Evolutionary conservation across 1,140 invertebrate genomes (phyloP), one percentile per base, ranked within the genome.

Genomic region (Drosophila ohnishii): DNA sequence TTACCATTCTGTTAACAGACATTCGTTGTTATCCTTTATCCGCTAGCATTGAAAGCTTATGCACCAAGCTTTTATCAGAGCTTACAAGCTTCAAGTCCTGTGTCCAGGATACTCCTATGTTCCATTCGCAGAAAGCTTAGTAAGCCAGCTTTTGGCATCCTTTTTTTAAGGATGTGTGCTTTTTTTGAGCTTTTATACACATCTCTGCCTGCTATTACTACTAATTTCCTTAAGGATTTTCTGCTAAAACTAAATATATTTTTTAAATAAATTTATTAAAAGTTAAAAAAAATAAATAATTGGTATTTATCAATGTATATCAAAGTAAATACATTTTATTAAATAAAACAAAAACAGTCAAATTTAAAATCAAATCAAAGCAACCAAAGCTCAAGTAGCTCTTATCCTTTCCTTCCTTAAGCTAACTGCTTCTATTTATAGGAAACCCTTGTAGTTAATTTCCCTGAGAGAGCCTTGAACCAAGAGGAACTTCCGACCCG

Each of bases 401-500:
- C 32, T 35, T 4, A 22, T 9, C 8, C 32, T 14, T 10, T 14
- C 11, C 13, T 14, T 25, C 32, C 9, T 19, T n/a, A 9, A 16
- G 14, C 45, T 65, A 35, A 64, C 19, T 35, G 14, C 28, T 42
- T 69, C 28, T 16, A 37, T 48, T 70, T 25, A 37, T 19, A 22
- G 42, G 8, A 11, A 56, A 30, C 50, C 40, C 55, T 39, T 57
- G 70, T 39, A 22, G 37, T 47, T 19, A 57, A 57, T 57, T 32
- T 70, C 11, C 50, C 16, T 34, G 19, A 39, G 25, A 28, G 16
- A 28, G 25, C 45, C 28, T 39, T 16, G 11, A 45, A 10, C 19
- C 16, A 30, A 51, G 45, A 28, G 45, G 35, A 65, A 66, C 48
- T 67, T 67, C 39, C 65, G 42, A 35, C 67, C 40, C 30, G 39